Conservation (phyloP, 2,113 vertebrate species). For the Notothenia rossii region DNA sequence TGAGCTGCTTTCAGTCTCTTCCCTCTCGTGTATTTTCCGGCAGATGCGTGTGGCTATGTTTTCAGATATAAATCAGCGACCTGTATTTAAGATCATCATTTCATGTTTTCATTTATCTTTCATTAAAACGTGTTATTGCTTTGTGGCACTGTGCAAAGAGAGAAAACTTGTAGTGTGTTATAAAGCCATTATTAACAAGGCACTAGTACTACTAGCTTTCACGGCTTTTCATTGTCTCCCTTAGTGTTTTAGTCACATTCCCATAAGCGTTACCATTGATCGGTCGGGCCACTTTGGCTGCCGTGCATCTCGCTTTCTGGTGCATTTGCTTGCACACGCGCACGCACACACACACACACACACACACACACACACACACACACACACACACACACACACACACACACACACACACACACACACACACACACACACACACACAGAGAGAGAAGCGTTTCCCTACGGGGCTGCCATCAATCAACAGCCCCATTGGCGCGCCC, state of each 20-base stretch:
- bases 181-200: constrained; percentile 44
- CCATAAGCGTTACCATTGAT: constrained; percentile 69
- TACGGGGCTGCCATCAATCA: constrained; percentile 87
- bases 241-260: constrained; percentile 80
- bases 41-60: constrained; percentile 24
- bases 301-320: constrained; percentile 76
- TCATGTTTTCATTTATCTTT: not conserved
- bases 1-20: constrained; percentile 55
- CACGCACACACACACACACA: constrained; percentile 67
- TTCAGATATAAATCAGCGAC: constrained; percentile 25
- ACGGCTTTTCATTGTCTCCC: constrained; percentile 60
- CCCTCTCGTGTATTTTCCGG: constrained; percentile 41
- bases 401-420: not conserved
- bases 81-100: constrained; percentile 14
- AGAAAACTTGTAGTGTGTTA: not conserved
- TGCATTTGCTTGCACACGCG: too few relatives aligned
- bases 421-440: not conserved
- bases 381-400: too few relatives aligned
- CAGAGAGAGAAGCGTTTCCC: constrained; percentile 73
- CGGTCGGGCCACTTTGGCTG: constrained; percentile 70
- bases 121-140: not conserved
- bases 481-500: constrained; percentile 57
- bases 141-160: not conserved
- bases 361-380: constrained; percentile 42
- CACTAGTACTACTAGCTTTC: constrained; percentile 6